Base-by-base conservation (phyloP, 2,797 vertebrate species). In the Diplodus puntazzo region DNA sequence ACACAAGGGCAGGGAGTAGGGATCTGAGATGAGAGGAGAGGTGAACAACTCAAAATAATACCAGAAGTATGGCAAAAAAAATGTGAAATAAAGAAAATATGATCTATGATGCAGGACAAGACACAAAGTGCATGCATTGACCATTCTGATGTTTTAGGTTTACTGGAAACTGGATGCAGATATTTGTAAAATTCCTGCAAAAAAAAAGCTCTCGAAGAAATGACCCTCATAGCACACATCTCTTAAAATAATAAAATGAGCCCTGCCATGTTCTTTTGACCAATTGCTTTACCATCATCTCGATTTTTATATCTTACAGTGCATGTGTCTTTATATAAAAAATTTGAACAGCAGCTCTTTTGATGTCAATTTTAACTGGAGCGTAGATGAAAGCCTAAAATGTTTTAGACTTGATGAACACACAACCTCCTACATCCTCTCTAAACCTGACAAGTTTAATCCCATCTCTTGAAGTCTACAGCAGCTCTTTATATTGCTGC, bases 321-420 rank as follows among this genome's bases (percentile, higher is more conserved):
- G 25, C 12, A 69, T 60, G 10, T 57, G 27, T 20, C 42, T 17
- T 10, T 5, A 30, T 53, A 12, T 9, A 72, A 16, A 58, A 11
- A 5, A 58, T 17, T 64, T 58, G 0, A 25, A 52, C 23, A 21
- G n/a, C 30, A 23, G 25, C 18, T 34, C 14, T 14, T 73, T 49
- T 20, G 10, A 68, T 59, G 34, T 50, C 9, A 5, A 20, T 30
- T 58, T 2, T 11, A 58, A 30, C 18, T 60, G 46, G 6, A 30
- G 6, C 23, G 14, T 21, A 18, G 23, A 67, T 66, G 12, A 18
- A 48, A 73, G 4, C 43, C n/a, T 25, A 14, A 39, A 58, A 25
- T 45, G 42, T 57, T 55, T 57, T 25, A 65, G 30, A 48, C 60
- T 64, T 64, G 17, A 53, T 63, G 39, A 55, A 53, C 34, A 52